Evolutionary conservation across 2,797 vertebrate genomes (phyloP).

Genomic region (Oceanodroma leucorhoa): DNA sequence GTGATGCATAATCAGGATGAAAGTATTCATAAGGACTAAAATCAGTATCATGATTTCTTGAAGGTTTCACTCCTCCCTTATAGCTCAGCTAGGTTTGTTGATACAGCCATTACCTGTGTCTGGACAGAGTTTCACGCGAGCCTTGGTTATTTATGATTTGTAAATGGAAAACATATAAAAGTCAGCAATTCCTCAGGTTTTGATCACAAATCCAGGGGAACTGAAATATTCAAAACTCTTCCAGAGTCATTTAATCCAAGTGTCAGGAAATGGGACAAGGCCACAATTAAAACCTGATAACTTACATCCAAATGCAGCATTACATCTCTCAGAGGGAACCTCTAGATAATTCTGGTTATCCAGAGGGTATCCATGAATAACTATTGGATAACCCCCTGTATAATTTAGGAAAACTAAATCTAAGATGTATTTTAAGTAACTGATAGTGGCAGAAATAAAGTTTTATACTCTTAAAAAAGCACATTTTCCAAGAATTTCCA

Average conservation of each 20-base stretch:
- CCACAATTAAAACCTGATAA: not conserved
- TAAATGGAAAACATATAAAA: not conserved
- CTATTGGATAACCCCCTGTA: not conserved
- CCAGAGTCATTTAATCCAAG: not conserved
- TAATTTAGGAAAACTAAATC: not conserved
- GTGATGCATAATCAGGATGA: not conserved
- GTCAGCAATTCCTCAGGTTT: not conserved
- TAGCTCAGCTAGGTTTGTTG: not conserved
- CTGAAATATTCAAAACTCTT: not conserved
- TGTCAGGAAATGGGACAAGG: not conserved
- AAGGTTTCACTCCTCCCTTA: not conserved
- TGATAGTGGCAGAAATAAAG: not conserved
- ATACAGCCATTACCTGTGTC: not conserved
- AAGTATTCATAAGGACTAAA: not conserved
- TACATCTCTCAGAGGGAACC: not conserved
- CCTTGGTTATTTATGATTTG: not conserved
- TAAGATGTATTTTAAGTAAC: not conserved
- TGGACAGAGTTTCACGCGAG: not conserved
- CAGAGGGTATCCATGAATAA: not conserved
- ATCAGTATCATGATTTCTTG: not conserved
- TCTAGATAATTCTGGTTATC: not conserved
- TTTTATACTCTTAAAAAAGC: not conserved
- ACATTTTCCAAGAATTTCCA: not conserved
- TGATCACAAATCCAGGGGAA: not conserved
- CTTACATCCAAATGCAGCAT: not conserved